These are phyloP conservation scores for Thomomys bottae DNA, from an alignment of 2,113 vertebrate genomes.

Conservation along the genomic window DNA sequence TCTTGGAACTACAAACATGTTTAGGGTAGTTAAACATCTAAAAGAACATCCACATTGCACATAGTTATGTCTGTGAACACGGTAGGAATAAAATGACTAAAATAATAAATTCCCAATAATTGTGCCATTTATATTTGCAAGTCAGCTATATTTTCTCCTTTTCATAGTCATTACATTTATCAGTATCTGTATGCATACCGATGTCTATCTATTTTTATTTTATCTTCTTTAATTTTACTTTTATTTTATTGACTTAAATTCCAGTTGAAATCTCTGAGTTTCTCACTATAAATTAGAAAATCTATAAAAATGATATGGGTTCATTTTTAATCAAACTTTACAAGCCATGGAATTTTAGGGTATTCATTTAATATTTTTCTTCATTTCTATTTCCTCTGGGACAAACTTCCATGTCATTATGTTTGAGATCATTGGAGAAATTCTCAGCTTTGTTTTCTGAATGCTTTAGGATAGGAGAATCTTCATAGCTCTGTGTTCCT, in stretches of 20 bases:
- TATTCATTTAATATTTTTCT: neutral
- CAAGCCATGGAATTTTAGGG: neutral
- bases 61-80: neutral
- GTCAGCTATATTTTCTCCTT: neutral
- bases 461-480: neutral
- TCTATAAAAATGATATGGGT: neutral
- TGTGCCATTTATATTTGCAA: constrained; percentile 32
- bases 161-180: neutral
- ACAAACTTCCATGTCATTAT: neutral
- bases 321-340: neutral
- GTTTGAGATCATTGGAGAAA: neutral
- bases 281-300: constrained; percentile 4
- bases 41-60: neutral
- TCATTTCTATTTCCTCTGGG: neutral
- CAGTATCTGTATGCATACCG: neutral
- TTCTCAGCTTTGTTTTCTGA: neutral
- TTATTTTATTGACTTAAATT: neutral
- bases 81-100: neutral
- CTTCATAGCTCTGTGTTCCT: neutral
- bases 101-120: neutral
- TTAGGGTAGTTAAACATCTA: neutral
- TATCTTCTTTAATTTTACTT: neutral
- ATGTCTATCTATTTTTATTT: neutral
- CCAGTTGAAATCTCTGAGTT: neutral
- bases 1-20: neutral